Evolutionary conservation across 2,888 invertebrate species (phyloP).

Genomic region (Tuberolachnus salignus): DNA sequence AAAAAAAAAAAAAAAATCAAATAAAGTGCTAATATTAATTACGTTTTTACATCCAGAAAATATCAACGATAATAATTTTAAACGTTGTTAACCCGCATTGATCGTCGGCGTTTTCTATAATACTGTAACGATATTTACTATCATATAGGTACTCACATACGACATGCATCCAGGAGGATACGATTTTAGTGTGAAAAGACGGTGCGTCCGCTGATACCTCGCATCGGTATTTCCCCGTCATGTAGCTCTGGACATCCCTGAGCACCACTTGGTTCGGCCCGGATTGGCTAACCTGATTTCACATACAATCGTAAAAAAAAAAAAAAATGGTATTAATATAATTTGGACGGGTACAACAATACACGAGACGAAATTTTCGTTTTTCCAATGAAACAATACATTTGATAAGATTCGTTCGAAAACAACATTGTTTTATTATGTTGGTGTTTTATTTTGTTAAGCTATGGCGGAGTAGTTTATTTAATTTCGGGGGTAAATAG

Average conservation of each 20-base stretch:
- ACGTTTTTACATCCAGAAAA: no score
- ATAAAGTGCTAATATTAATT: no score
- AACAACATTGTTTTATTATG: no score
- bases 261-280: constrained; percentile 72
- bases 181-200: constrained; percentile 73
- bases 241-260: constrained; percentile 73
- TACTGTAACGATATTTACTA: not conserved
- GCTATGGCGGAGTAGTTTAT: not conserved
- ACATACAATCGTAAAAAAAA: not conserved
- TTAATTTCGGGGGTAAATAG: not conserved
- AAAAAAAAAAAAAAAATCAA: no score
- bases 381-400: no score
- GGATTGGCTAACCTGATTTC: constrained; percentile 68
- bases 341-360: not conserved
- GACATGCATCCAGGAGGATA: constrained; percentile 73
- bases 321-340: not conserved
- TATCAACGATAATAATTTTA: no score
- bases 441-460: no score
- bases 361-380: no score
- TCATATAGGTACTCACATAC: constrained; percentile 73
- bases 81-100: no score
- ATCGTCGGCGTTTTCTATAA: no score
- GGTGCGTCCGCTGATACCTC: constrained; percentile 78
- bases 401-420: no score
- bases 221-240: constrained; percentile 77